Percentiles rank a stretch among this genome's conserved stretches.
Conservation (phyloP, 2,797 vertebrate genomes). For the Pseudochirops cupreus region DNA sequence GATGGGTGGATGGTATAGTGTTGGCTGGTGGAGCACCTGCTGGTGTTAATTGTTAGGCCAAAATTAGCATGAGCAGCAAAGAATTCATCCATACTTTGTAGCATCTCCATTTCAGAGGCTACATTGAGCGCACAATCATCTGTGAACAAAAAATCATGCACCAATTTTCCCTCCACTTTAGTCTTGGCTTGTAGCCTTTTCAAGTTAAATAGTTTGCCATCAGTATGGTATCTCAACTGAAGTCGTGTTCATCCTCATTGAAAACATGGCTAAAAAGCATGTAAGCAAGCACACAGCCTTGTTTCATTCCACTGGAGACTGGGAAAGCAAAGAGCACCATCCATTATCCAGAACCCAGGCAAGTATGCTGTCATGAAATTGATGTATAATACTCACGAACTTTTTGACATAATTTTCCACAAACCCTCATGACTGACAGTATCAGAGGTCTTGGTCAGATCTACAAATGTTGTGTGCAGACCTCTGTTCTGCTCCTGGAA, state of each 20-base stretch:
- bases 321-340: background rate
- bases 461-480: background rate
- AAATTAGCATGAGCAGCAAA: no score
- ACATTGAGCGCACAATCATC: no score
- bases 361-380: background rate
- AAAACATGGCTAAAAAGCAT: background rate
- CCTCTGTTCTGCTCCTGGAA: background rate
- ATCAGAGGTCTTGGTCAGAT: background rate
- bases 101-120: no score
- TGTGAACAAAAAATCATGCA: no score
- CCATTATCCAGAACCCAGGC: background rate
- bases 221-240: background rate
- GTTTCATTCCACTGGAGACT: background rate
- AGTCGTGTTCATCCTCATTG: background rate
- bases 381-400: background rate
- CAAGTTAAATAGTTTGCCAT: background rate
- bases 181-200: background rate
- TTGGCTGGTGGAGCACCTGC: background rate
- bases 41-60: no score
- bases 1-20: background rate
- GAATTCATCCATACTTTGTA: no score
- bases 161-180: no score
- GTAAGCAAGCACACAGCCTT: background rate
- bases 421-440: background rate
- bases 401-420: background rate